Percentiles rank a stretch among this genome's conserved stretches.
Conservation (phyloP, 2,797 vertebrate species). For the Basileuterus tristriatus region DNA sequence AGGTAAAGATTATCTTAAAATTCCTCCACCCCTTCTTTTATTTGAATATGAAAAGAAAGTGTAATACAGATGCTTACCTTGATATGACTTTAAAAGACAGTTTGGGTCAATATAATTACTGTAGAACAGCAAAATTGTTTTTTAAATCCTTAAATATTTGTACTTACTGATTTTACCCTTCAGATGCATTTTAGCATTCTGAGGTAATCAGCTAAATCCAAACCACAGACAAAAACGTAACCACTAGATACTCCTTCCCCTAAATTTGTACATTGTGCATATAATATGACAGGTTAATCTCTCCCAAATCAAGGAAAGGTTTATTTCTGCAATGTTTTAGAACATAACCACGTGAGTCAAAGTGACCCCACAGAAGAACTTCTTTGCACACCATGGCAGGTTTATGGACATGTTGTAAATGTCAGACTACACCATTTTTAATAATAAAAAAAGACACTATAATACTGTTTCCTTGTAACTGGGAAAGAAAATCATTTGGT, state of each 20-base stretch:
- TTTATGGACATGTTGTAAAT: constrained; percentile 52
- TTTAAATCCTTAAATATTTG: constrained; percentile 11
- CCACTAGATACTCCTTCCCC: not conserved
- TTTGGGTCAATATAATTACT: constrained; percentile 37
- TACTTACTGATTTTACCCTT: constrained; percentile 28
- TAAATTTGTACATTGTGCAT: not conserved
- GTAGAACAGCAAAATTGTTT: not conserved
- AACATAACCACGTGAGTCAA: not conserved
- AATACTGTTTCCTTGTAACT: constrained; percentile 66
- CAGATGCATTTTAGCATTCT: not conserved
- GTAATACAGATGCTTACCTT: constrained; percentile 18
- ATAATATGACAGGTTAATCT: not conserved
- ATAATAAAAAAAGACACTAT: constrained; percentile 41
- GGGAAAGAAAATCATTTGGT: constrained; percentile 69
- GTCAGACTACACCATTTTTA: constrained; percentile 40
- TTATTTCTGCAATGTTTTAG: not conserved
- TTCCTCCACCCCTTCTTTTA: constrained; percentile 18
- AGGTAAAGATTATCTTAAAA: constrained; percentile 35
- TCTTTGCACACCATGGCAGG: not conserved
- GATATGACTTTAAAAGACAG: constrained; percentile 36
- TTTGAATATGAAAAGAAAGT: constrained; percentile 35
- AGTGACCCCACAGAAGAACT: not conserved
- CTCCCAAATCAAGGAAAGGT: not conserved
- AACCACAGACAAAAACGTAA: not conserved
- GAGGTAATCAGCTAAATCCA: not conserved